phyloP scores from a whole-genome alignment of 2,888 invertebrate genomes.

The Ecliptopera silaceata region DNA sequence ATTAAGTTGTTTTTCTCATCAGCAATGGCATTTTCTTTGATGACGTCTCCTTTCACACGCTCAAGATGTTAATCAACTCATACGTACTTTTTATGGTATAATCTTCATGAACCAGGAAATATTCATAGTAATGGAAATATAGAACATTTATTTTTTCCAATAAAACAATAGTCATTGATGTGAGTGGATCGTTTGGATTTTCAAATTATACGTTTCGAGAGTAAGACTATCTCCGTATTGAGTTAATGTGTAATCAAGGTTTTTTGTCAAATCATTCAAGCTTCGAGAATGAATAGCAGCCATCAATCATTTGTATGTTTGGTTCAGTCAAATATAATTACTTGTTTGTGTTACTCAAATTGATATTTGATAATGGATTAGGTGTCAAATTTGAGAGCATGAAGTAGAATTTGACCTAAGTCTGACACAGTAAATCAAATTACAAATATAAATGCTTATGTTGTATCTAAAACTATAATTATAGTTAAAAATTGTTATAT shows the following conservation, averaged over 20 bases:
- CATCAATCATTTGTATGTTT: conserved; percentile 62
- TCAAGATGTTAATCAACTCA: conserved; percentile 62
- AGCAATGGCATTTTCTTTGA: conserved; percentile 43
- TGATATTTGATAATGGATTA: conserved; percentile 40
- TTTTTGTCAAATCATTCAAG: conserved; percentile 28
- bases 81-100: conserved; percentile 55
- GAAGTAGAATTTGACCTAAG: conserved; percentile 14
- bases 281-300: conserved; percentile 48
- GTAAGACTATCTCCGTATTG: conserved; percentile 8
- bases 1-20: conserved; percentile 43
- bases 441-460: no score
- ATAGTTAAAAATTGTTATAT: no score
- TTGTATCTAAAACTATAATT: no score
- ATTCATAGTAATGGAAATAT: conserved; percentile 40
- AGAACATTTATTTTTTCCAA: conserved; percentile 42
- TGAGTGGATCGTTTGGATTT: conserved; percentile 31
- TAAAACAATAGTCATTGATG: conserved; percentile 37
- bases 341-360: conserved; percentile 62
- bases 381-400: conserved; percentile 29
- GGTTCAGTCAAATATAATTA: conserved; percentile 50
- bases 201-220: conserved; percentile 20
- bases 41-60: conserved; percentile 68
- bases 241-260: conserved; percentile 11
- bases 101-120: conserved; percentile 61
- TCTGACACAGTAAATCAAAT: conserved; percentile 6